Base-by-base conservation (phyloP, 2,113 vertebrate species). In the Isichthys henryi region DNA sequence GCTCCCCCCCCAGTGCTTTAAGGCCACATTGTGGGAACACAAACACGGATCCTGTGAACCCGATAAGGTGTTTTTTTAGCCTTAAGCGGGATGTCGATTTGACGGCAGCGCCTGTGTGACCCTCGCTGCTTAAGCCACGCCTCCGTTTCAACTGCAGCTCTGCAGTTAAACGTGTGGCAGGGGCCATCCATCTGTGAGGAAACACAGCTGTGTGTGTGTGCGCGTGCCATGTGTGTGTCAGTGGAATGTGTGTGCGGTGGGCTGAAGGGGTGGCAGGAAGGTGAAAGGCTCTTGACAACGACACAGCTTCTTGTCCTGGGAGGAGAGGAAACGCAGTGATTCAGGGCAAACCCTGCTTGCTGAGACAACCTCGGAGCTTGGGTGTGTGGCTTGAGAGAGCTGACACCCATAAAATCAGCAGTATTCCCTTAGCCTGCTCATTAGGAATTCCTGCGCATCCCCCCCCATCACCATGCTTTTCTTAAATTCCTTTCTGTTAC, bases 161-260 rank as follows among this genome's bases (percentile, higher is more conserved):
- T 23, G 13, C 1, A 13, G n/a, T 58, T 52, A 43, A 27, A 62
- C 7, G 6, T 52, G 15, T n/a, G 17, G 21, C 52, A 2, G 27
- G 31, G 62, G 19, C 53, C 7, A 15, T 56, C 6, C 86, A 39
- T 58, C 53, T 45, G 35, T 87, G 52, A 62, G 31, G 39, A 39
- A 43, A 43, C 1, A 5, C n/a, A 1, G 1, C 27, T 21, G 17
- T 88, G 56, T 43, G 4, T 53, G 56, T 58, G 11, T 50, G 49
- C 3, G 11, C 13, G 17, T 3, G 10, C 27, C 19, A 9, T 45
- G 13, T 86, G 91, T 80, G 88, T 92, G 89, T 92, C 88, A 92
- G 88, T 92, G 11, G 62, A 58, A 88, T 15, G 50, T 45, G 13
- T 88, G 89, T 15, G 31, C 66, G 39, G 8, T 89, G 70, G n/a